phyloP scores from a whole-genome alignment of 2,113 vertebrate species.

The Nestor notabilis region DNA sequence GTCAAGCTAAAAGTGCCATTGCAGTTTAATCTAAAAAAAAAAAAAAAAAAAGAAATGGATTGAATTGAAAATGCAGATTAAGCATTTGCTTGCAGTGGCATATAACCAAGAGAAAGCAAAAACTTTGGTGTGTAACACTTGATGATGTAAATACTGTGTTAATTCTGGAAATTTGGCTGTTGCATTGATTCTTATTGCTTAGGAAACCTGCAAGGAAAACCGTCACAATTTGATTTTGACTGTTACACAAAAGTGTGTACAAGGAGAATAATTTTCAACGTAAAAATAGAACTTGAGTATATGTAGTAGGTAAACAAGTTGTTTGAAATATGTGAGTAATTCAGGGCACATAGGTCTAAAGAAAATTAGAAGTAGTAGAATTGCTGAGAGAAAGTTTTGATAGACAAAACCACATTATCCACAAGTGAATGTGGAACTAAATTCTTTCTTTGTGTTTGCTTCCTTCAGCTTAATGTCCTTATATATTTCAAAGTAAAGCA shows the following conservation, averaged over 20 bases:
- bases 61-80: not conserved
- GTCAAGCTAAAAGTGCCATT: not conserved
- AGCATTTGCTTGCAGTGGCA: not conserved
- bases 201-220: not conserved
- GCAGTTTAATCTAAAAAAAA: not conserved
- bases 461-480: slow-evolving; percentile 18
- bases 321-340: not conserved
- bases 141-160: not conserved
- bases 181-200: not conserved
- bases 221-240: not conserved
- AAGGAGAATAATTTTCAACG: not conserved
- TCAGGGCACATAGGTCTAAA: not conserved
- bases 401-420: slow-evolving; percentile 5
- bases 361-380: not conserved
- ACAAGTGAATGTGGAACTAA: not conserved
- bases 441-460: slow-evolving; percentile 3
- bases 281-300: not conserved
- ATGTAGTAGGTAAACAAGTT: not conserved
- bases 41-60: too few relatives aligned
- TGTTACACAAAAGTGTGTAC: not conserved
- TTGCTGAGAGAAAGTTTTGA: not conserved
- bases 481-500: slow-evolving; percentile 35
- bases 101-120: not conserved
- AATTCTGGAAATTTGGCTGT: not conserved
- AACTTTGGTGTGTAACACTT: not conserved